A percentile compares a stretch with the other conserved stretches of the same genome.
Evolutionary conservation across 2,888 invertebrate species (phyloP).

Genomic region (Gymnoscelis rufifasciata): DNA sequence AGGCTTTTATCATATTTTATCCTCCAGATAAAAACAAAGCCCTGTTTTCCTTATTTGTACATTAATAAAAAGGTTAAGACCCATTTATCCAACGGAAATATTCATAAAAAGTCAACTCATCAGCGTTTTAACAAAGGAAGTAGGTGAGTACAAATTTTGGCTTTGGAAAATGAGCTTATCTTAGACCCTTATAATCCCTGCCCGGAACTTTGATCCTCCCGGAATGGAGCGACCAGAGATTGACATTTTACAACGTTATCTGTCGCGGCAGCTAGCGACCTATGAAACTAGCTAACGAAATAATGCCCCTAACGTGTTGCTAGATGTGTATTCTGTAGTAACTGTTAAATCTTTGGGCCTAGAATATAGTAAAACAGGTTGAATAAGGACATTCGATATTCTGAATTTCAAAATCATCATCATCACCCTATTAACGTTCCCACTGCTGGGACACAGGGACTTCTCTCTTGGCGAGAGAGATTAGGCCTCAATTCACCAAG

Average conservation of each 20-base stretch:
- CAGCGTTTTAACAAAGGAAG: constrained; percentile 52
- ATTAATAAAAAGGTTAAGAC: constrained; percentile 15
- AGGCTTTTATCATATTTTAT: not conserved
- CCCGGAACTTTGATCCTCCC: constrained; percentile 72
- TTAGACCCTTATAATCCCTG: constrained; percentile 75
- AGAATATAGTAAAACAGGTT: too few species aligned
- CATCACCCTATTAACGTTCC: too few species aligned
- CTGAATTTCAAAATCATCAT: too few species aligned
- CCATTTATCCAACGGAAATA: constrained; percentile 17
- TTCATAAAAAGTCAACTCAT: constrained; percentile 43
- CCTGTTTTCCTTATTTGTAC: constrained; percentile 10
- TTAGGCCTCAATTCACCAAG: too few species aligned
- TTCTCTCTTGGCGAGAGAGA: too few species aligned
- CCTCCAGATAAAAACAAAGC: constrained; percentile 2
- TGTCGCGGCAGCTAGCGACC: constrained; percentile 56
- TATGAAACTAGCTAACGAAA: constrained; percentile 50
- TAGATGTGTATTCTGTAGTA: not conserved
- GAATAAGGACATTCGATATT: too few species aligned
- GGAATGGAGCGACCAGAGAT: constrained; percentile 69
- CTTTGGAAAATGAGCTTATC: constrained; percentile 72
- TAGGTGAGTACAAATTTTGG: constrained; percentile 66
- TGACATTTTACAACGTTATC: constrained; percentile 72
- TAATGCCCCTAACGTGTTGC: constrained; percentile 19
- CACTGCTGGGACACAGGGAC: too few species aligned
- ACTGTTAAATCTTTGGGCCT: not conserved